Conservation (phyloP, 2,888 invertebrate species). For the Brachypterus glaber region DNA sequence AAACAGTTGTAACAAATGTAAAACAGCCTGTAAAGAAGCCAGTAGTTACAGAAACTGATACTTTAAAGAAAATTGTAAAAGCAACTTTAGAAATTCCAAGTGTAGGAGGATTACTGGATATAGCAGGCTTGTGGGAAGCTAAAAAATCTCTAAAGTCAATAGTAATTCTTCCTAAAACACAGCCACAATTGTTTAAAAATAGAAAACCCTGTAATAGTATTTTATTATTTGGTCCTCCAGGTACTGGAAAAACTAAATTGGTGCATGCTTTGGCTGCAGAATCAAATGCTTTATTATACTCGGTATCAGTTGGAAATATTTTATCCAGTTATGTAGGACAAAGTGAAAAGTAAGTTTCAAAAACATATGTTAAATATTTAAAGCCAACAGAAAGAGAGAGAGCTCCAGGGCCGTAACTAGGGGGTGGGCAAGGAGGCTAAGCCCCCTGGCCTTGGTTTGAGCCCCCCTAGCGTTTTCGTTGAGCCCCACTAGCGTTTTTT, state of each 20-base stretch:
- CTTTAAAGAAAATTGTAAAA: no score
- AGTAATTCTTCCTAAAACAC: conserved; percentile 44
- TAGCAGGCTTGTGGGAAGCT: conserved; percentile 43
- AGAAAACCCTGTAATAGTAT: conserved; percentile 42
- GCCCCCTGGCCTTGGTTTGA: no score
- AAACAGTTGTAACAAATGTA: no score
- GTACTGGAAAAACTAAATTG: conserved; percentile 42
- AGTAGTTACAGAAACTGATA: no score
- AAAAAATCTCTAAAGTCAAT: conserved; percentile 43
- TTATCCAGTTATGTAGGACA: conserved; percentile 48
- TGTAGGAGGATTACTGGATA: conserved; percentile 37
- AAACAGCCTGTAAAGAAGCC: no score
- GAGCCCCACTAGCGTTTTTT: no score
- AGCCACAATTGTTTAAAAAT: conserved; percentile 46
- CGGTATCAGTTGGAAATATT: conserved; percentile 45
- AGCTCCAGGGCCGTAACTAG: no score
- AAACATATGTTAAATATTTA: no score
- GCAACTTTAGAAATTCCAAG: conserved; percentile 27
- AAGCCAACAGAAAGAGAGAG: no score
- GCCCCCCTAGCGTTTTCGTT: no score
- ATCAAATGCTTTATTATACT: conserved; percentile 43
- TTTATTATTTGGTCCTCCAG: conserved; percentile 46
- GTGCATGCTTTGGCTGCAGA: conserved; percentile 42
- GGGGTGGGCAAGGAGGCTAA: no score
- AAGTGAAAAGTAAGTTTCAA: conserved; percentile 49